Base-by-base conservation (phyloP, 2,797 vertebrate species). In the Manis pentadactyla region DNA sequence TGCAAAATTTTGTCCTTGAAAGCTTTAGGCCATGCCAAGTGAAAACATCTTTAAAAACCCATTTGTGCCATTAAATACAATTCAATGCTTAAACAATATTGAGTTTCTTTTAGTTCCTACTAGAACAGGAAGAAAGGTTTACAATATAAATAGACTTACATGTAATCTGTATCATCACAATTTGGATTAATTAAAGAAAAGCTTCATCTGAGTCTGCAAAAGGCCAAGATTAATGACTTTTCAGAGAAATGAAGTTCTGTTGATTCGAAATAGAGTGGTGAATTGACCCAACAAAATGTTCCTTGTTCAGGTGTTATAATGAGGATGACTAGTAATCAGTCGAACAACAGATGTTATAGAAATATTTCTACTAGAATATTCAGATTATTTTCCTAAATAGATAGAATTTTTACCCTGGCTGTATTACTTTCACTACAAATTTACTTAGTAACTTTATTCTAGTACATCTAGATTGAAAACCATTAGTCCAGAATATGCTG, bases 121-220 rank as follows among this genome's bases (percentile, higher is more conserved):
- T 37, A 81, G 53, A 89, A 91, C 21, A 78, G 2, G 31, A 96
- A 89, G 74, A 34, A 88, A 97, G 59, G 87, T 84, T 84, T 78
- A 93, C 14, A 92, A 71, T 49, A 18, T 75, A 73, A 91, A 51
- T 18, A 87, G 64, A 87, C 66, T 77, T 95, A 84, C 79, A 64
- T 23, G 34, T 74, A 73, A 92, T 85, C 46, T 64, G 34, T 69
- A 69, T 53, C 21, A 69, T 53, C 74, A 89, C 29, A 75, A 25
- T 63, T 96, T 81, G 23, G 31, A 89, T 75, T 95, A 82, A 81
- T 81, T 61, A 91, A 85, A 90, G 59, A 23, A 81, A 96, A 91
- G 29, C 7, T 31, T 66, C 49, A 79, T 89, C 39, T 86, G 42
- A 94, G 87, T 71, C 61, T 31, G 31, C 53, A 23, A 64, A 86